phyloP scores from a whole-genome alignment of 1,140 invertebrate genomes.

The Bacillus rossius region DNA sequence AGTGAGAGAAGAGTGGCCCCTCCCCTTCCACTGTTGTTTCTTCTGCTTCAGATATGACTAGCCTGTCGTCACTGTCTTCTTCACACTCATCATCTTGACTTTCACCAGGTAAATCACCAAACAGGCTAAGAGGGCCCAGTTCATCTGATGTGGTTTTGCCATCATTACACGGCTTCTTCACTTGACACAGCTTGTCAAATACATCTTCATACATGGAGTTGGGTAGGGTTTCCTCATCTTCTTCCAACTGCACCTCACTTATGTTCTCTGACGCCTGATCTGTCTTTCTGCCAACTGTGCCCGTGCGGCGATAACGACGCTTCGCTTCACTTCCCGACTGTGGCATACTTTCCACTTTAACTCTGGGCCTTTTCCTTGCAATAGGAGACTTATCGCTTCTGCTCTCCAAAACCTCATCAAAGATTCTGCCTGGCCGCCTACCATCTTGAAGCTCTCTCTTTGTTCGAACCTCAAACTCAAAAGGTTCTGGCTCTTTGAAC shows the following conservation, averaged over 20 bases:
- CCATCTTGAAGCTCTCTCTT: conserved; percentile 12
- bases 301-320: conserved; percentile 20
- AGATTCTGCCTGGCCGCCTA: conserved; percentile 19
- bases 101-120: conserved; percentile 34
- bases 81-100: conserved; percentile 39
- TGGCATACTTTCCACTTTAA: conserved; percentile 14
- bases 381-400: conserved; percentile 24
- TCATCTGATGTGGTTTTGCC: neutral
- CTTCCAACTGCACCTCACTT: conserved; percentile 22
- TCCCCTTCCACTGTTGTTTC: conserved; percentile 46
- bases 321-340: conserved; percentile 17
- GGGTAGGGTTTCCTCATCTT: conserved; percentile 9
- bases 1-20: conserved; percentile 47
- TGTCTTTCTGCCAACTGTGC: conserved; percentile 26
- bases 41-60: conserved; percentile 51
- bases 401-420: conserved; percentile 19
- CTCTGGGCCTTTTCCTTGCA: conserved; percentile 24
- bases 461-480: conserved; percentile 67
- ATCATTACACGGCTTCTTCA: neutral
- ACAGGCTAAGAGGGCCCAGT: conserved; percentile 29
- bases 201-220: conserved; percentile 38
- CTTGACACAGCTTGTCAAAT: conserved; percentile 46
- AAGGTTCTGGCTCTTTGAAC: conserved; percentile 84
- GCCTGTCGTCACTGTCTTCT: conserved; percentile 42
- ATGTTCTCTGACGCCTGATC: conserved; percentile 16